Base-by-base conservation (phyloP, 2,797 vertebrate species). In the Pangasius krempfi region DNA sequence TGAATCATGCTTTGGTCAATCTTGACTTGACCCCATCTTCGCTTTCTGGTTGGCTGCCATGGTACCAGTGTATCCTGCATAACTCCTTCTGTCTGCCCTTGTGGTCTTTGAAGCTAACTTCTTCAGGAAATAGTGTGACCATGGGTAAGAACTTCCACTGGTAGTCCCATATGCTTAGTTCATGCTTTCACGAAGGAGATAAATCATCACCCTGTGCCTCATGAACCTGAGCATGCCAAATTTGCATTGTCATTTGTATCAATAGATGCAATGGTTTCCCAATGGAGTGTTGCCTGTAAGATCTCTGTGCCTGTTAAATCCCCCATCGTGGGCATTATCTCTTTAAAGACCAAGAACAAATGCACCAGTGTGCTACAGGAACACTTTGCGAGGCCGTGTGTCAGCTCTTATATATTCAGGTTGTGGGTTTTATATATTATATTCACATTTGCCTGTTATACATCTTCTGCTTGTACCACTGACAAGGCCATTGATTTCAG, bases 391-490 rank as follows among this genome's bases (percentile, higher is more conserved):
- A 68, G 12, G 30, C 20, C 25, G 47, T 52, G 16, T 68, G 62
- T 33, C 62, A 54, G 47, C 83, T 70, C 47, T 84, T 70, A 70
- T 84, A 22, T 70, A 68, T 84, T 84, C 40, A 52, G 47, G 44
- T 7, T 30, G 16, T 25, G 44, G 18, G 64, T 70, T 70, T 84
- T 70, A 68, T 80, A 47, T 56, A 80, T 56, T 56, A 80, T 83
- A 44, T 64, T 68, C 62, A 33, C n/a, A 68, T 84, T 22, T 84
- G n/a, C 37, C 47, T 68, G 64, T 30, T 30, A 84, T 84, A 27
- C 47, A 84, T 84, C 83, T 84, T 70, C 47, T 13, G 27, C 83
- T 33, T 52, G 40, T 50, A 84, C 16, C 4, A 66, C 62, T 52
- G 30, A 27, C 40, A 68, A 33, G 60, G 37, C 80, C 58, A 82